phyloP scores from a whole-genome alignment of 2,888 invertebrate species.

The Sarcophaga variegata region DNA sequence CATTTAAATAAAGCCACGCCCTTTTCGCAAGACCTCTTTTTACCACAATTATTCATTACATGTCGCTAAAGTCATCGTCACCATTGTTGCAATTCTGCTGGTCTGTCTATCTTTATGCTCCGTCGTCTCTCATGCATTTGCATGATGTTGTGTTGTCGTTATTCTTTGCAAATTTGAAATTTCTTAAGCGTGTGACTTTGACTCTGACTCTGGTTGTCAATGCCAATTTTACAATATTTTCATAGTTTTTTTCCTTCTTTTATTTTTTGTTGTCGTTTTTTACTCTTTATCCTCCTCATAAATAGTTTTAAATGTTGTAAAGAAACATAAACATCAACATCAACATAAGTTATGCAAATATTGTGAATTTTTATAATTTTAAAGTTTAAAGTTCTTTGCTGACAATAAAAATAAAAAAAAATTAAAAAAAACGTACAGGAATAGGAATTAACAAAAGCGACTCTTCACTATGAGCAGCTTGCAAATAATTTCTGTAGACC shows the following conservation, averaged over 20 bases:
- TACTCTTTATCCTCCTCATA: background rate
- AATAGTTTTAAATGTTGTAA: background rate
- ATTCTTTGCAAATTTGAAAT: constrained; percentile 41
- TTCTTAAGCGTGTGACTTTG: constrained; percentile 66
- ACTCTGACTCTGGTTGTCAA: constrained; percentile 59
- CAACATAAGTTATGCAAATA: constrained; percentile 56
- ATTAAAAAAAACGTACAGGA: background rate
- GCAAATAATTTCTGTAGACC: too few relatives aligned
- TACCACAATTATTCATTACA: constrained; percentile 66
- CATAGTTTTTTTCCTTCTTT: background rate
- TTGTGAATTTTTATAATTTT: constrained; percentile 54
- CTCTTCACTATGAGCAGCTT: background rate
- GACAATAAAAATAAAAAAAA: too few relatives aligned
- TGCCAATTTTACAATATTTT: constrained; percentile 28
- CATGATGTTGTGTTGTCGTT: background rate
- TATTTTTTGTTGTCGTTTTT: too few relatives aligned
- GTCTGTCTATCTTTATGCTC: constrained; percentile 6
- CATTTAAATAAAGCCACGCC: constrained; percentile 64
- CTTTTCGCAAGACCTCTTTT: constrained; percentile 61
- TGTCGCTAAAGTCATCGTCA: constrained; percentile 22
- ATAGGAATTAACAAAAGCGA: background rate
- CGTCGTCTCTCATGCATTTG: constrained; percentile 62
- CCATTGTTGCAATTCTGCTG: constrained; percentile 9
- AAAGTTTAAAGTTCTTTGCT: constrained; percentile 45
- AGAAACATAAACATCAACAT: constrained; percentile 13